Percentiles rank a stretch among this genome's conserved stretches.
phyloP scores from a whole-genome alignment of 2,113 vertebrate genomes.

The Ornithorhynchus anatinus region DNA sequence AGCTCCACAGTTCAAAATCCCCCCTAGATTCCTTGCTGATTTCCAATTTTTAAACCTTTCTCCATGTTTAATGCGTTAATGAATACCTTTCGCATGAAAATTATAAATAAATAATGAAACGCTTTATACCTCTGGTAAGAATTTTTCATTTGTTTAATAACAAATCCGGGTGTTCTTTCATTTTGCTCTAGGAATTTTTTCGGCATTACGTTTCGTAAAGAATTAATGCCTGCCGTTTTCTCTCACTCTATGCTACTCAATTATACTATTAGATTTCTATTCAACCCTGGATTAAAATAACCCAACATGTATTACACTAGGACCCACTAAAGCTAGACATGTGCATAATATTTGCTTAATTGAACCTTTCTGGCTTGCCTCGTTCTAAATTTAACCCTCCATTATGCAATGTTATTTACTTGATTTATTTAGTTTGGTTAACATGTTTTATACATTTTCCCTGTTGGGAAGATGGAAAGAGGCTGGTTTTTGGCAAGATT shows the following conservation, averaged over 20 bases:
- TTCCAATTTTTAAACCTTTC: too few relatives aligned
- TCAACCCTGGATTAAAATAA: neutral
- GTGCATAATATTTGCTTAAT: neutral
- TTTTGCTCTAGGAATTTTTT: neutral
- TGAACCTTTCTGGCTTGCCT: neutral
- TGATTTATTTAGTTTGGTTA: neutral
- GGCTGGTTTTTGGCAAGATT: neutral
- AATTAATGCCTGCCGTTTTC: neutral
- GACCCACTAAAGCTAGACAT: neutral
- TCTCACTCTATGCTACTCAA: neutral
- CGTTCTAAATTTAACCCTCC: neutral
- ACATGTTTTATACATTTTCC: neutral
- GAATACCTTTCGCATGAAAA: too few relatives aligned
- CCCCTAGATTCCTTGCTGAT: too few relatives aligned
- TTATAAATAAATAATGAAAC: too few relatives aligned
- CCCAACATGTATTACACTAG: too few relatives aligned
- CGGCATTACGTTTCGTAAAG: neutral
- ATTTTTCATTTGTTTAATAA: constrained; percentile 5
- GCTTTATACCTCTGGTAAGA: constrained; percentile 10
- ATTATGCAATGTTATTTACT: neutral
- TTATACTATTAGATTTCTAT: neutral
- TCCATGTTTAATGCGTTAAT: too few relatives aligned
- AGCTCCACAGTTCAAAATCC: too few relatives aligned
- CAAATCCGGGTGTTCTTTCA: neutral
- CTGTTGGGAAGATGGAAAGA: neutral